Evolutionary conservation across 2,797 vertebrate genomes (phyloP).

Genomic region (Acipenser transmontanus): DNA sequence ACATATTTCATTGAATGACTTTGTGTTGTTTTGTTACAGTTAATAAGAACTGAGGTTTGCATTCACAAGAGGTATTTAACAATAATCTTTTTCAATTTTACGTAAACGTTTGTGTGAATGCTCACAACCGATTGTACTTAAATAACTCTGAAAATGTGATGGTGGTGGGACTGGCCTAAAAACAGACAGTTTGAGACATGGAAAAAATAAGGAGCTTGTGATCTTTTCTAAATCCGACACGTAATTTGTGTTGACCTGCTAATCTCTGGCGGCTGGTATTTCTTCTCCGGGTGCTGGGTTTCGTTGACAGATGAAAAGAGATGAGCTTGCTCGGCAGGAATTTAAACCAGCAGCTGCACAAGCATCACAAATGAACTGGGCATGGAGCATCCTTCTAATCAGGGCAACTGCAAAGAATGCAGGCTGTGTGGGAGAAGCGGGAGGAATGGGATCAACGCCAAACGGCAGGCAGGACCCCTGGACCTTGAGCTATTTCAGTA

Average conservation of each 20-base stretch:
- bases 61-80: too few relatives aligned
- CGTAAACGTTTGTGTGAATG: too few relatives aligned
- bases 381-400: slow-evolving; percentile 2
- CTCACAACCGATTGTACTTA: too few relatives aligned
- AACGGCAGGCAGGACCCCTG: background rate
- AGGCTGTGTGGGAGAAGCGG: background rate
- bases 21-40: too few relatives aligned
- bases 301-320: slow-evolving; percentile 33
- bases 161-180: too few relatives aligned
- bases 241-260: slow-evolving; percentile 43
- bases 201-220: background rate
- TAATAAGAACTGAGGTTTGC: too few relatives aligned
- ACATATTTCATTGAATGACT: too few relatives aligned
- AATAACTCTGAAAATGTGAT: too few relatives aligned
- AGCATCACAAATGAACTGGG: slow-evolving; percentile 16
- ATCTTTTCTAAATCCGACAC: slow-evolving; percentile 13
- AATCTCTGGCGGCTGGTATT: slow-evolving; percentile 35
- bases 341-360: slow-evolving; percentile 27
- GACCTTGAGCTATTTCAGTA: background rate
- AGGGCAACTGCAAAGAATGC: background rate
- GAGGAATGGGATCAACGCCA: background rate
- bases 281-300: slow-evolving; percentile 35
- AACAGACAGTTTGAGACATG: background rate
- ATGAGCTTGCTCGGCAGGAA: slow-evolving; percentile 41
- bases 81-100: too few relatives aligned